Percentiles rank a stretch among this genome's conserved stretches.
Conservation (phyloP, 2,797 vertebrate species). For the Micromesistius poutassou region DNA sequence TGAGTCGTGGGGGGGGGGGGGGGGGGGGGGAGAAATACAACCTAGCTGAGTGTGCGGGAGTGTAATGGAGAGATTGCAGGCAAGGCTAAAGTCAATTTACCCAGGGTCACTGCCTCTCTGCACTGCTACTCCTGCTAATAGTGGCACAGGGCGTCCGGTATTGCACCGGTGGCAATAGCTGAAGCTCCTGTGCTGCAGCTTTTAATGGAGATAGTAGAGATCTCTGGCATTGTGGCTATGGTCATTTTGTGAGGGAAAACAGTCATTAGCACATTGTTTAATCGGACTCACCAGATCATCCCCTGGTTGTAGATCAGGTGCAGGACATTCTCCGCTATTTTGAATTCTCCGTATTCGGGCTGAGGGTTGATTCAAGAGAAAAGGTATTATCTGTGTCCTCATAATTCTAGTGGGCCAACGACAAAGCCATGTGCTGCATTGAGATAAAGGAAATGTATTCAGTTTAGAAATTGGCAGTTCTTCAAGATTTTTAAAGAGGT, state of each 20-base stretch:
- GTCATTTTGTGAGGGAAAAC: not conserved
- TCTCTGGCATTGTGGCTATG: not conserved
- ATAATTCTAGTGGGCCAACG: not conserved
- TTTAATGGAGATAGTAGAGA: not conserved
- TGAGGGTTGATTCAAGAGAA: slow-evolving; percentile 51
- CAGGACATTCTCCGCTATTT: slow-evolving; percentile 96
- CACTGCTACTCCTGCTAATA: slow-evolving; percentile 20
- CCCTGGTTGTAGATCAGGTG: slow-evolving; percentile 98
- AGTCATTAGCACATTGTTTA: not conserved
- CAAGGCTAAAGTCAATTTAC: slow-evolving; percentile 21
- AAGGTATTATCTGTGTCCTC: not conserved
- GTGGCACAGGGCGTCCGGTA: slow-evolving; percentile 25
- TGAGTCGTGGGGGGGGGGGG: slow-evolving; percentile 30
- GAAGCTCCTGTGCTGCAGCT: not conserved
- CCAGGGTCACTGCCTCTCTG: slow-evolving; percentile 33
- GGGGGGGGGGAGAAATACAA: slow-evolving; percentile 22
- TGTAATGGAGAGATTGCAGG: slow-evolving; percentile 37
- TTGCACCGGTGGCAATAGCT: slow-evolving; percentile 24
- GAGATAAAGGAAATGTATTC: not conserved
- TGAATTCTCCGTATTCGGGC: slow-evolving; percentile 99
- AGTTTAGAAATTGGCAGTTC: not conserved
- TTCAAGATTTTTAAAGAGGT: not conserved
- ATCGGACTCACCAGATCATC: slow-evolving; percentile 90
- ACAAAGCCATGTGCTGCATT: not conserved
- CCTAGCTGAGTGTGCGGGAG: slow-evolving; percentile 6